Evolutionary conservation across 2,888 invertebrate species (phyloP).

Genomic region (Omphaloscelis lunosa): DNA sequence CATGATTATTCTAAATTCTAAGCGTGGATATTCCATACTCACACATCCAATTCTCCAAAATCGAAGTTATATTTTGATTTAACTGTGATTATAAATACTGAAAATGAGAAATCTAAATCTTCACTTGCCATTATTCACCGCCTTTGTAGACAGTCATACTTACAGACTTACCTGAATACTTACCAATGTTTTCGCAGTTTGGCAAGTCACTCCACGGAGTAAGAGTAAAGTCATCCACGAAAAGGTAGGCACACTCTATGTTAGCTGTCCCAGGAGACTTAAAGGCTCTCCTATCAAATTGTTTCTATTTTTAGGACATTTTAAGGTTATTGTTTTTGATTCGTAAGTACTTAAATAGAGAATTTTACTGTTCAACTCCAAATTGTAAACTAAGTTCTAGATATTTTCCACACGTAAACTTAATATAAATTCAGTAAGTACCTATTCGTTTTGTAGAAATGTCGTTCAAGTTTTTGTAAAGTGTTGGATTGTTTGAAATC

Average conservation of each 20-base stretch:
- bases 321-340: neutral
- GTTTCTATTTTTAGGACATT: neutral
- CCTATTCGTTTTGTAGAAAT: neutral
- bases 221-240: slow-evolving; percentile 45
- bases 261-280: slow-evolving; percentile 43
- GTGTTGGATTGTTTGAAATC: neutral
- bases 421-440: neutral
- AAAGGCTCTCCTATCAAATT: slow-evolving; percentile 9
- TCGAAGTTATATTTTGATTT: too few relatives aligned
- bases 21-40: neutral
- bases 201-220: slow-evolving; percentile 50
- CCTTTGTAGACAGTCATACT: slow-evolving; percentile 35
- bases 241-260: slow-evolving; percentile 43
- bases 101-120: slow-evolving; percentile 1
- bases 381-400: neutral
- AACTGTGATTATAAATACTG: neutral
- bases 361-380: neutral
- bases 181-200: slow-evolving; percentile 43
- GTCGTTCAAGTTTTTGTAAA: neutral
- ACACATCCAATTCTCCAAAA: too few relatives aligned
- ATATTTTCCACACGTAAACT: neutral
- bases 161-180: slow-evolving; percentile 54
- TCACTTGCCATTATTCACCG: slow-evolving; percentile 1
- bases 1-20: neutral
- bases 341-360: neutral